Base-by-base conservation (phyloP, 2,888 invertebrate species). In the Agrochola circellaris region DNA sequence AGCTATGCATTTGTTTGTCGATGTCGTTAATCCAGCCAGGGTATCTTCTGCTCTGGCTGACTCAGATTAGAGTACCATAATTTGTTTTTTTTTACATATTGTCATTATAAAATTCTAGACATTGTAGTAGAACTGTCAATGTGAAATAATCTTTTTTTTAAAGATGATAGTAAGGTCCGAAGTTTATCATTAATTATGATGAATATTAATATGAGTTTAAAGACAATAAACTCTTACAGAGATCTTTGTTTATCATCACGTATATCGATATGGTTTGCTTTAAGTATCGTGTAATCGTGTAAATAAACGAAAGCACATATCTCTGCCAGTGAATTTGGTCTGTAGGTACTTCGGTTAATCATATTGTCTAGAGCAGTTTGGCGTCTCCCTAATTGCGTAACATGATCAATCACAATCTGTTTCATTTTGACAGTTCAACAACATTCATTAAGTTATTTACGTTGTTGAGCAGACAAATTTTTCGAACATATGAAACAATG, bases 11-110 rank as follows among this genome's bases (percentile, higher is more conserved):
- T 62, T 74, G 30, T 71, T 73, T 26, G 6, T 56, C 68, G 34
- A 38, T 26, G 56, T 82, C 58, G 56, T 73, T 76, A 81, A 71
- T 81, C 51, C 23, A n/a, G 45, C n/a, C 34, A 66, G 56, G 26
- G 42, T 61, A 2, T 76, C 61, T 66, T 69, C 45, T 45, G 30
- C 6, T 75, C 20, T 8, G 7, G 9, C 34, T 58, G 51, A 20
- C 8, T 75, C n/a, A 30, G 34, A 23, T 68, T 38, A 38, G 0
- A 30, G n/a, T 23, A 30, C 6, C 6, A 7, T 30, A 15, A 20
- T 64, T 76, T 65, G 13, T n/a, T n/a, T n/a, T n/a, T 34, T 77
- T 42, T 2, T 66, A 13, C 8, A 65, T 30, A 56, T 51, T 48
- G n/a, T 42, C 45, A 66, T 72, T 66, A 5, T 34, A 48, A 51